Evolutionary conservation across 2,113 vertebrate species (phyloP), one percentile per base, ranked within the genome.

Genomic region (Chloebia gouldiae): DNA sequence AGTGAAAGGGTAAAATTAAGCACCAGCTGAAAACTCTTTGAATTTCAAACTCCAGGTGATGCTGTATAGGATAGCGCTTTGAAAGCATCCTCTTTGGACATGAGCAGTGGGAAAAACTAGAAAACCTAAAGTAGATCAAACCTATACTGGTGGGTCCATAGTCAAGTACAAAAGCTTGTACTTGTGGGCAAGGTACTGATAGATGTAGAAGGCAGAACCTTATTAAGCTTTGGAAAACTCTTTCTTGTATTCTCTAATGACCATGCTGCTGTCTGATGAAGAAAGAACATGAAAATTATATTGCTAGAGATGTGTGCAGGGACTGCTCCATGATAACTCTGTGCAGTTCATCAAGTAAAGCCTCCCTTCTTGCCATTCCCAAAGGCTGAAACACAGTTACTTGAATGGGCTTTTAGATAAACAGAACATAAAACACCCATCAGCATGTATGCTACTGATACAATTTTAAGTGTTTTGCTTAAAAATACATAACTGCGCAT

Each of bases 401-500:
- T 44, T 91, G 66, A 61, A 91, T 27, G n/a, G 59, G 40, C 77
- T 91, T 93, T 92, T 76, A 56, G 75, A 75, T 69, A 64, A 94
- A 85, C 86, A 87, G 83, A 51, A 54, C 89, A 85, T 76, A 81
- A 92, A 92, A 57, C 57, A 95, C 65, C 40, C 69, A 70, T 86
- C 84, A 65, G 77, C 8, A 4, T 59, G 45, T 89, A 39, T 65
- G 65, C 37, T 88, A 42, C 86, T 53, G 65, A 57, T 92, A 71
- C 7, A 10, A 86, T 81, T 91, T 89, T 80, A 92, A 93, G 37
- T 57, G 14, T 82, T 95, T 91, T 87, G 59, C 86, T 93, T 88
- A 96, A 93, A 96, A 95, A 92, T 92, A 87, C 61, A 50, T 86
- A 89, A 63, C 83, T 91, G 17, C 84, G 86, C 91, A 76, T 91